Evolutionary conservation across 2,797 vertebrate species (phyloP).

Genomic region (Oophaga sylvatica): DNA sequence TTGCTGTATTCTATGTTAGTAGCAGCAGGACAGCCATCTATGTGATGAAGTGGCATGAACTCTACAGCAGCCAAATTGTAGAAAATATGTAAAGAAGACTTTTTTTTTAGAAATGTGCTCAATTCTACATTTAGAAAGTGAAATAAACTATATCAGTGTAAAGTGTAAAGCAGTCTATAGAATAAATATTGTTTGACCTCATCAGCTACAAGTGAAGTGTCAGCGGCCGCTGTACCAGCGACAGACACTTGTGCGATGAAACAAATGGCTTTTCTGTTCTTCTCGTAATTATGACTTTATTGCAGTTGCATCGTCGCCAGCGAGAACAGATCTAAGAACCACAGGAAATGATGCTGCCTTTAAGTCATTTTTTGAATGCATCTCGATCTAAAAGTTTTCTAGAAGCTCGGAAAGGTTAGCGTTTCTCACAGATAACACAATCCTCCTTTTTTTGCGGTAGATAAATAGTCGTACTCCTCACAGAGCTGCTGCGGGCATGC

Average conservation of each 20-base stretch:
- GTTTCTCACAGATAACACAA: constrained; percentile 29
- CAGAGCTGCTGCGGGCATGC: neutral
- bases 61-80: neutral
- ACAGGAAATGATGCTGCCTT: constrained; percentile 37
- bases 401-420: constrained; percentile 32
- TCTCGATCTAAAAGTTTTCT: constrained; percentile 38
- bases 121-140: neutral
- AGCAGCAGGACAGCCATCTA: neutral
- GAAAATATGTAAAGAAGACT: neutral
- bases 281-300: constrained; percentile 1
- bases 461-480: constrained; percentile 37
- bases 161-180: no score
- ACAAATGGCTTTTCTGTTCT: neutral
- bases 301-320: neutral
- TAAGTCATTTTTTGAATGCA: constrained; percentile 23
- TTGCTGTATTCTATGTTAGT: no score
- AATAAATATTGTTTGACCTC: neutral
- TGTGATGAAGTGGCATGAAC: neutral
- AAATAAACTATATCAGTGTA: neutral
- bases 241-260: constrained; percentile 12
- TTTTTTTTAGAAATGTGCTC: neutral
- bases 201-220: neutral
- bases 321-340: constrained; percentile 10
- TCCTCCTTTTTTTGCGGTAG: constrained; percentile 11
- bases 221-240: neutral